Percentiles rank a stretch among this genome's conserved stretches.
Conservation (phyloP, 2,797 vertebrate genomes). For the Pitangus sulphuratus region DNA sequence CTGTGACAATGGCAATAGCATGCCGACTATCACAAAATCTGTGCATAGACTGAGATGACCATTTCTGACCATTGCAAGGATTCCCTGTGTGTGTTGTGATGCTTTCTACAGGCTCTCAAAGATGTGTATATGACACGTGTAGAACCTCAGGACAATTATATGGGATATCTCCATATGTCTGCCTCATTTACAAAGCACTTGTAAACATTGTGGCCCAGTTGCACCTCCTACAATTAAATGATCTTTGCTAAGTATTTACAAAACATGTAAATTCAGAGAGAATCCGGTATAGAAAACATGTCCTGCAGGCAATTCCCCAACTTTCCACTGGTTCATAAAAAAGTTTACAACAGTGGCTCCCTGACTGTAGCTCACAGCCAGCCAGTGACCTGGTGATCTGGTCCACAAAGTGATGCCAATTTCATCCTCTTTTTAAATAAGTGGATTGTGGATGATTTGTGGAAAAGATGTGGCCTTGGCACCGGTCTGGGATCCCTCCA, state of each 20-base stretch:
- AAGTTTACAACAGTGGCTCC: not conserved
- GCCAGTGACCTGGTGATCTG: not conserved
- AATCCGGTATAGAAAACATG: not conserved
- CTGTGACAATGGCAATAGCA: not conserved
- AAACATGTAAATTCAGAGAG: not conserved
- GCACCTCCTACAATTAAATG: not conserved
- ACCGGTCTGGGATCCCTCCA: not conserved
- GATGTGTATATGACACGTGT: accelerated
- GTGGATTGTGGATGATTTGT: not conserved
- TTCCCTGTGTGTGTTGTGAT: not conserved
- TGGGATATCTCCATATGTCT: not conserved
- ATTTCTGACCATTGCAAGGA: not conserved
- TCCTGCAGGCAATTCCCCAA: not conserved
- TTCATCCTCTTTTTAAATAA: not conserved
- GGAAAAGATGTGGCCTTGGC: not conserved
- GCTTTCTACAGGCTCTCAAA: not conserved
- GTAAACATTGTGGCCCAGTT: not conserved
- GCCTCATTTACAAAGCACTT: not conserved
- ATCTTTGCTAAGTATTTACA: not conserved
- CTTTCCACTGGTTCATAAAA: not conserved
- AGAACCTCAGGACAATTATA: not conserved
- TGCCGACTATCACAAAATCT: not conserved
- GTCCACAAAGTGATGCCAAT: not conserved
- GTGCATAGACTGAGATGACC: not conserved
- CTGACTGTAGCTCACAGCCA: not conserved